Percentiles rank a stretch among this genome's conserved stretches.
Evolutionary conservation across 1,140 invertebrate species (phyloP).

Genomic region (Oncopodura yosiiana): DNA sequence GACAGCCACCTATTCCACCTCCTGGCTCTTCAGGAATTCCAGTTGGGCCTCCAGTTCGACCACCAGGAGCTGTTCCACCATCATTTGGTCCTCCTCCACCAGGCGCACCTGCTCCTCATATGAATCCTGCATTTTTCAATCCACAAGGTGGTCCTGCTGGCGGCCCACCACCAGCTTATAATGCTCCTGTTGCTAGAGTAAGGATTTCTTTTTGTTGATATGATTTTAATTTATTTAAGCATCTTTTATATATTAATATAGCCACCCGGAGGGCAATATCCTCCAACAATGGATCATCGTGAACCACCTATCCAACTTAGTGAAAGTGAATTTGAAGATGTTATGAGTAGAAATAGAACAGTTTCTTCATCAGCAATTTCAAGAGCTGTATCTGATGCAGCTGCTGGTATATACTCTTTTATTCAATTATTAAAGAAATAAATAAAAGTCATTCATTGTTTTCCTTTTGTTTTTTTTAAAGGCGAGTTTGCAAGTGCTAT

Average conservation of each 20-base stretch:
- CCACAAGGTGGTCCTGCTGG: constrained; percentile 57
- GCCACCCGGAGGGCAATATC: constrained; percentile 41
- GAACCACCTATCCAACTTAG: constrained; percentile 59
- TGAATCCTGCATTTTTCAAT: constrained; percentile 92
- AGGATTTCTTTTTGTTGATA: neutral
- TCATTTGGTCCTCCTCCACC: constrained; percentile 48
- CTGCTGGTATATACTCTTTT: constrained; percentile 49
- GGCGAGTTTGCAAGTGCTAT: constrained; percentile 96
- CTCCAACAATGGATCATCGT: constrained; percentile 46
- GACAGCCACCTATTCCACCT: constrained; percentile 48
- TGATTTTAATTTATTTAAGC: neutral
- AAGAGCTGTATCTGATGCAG: constrained; percentile 92
- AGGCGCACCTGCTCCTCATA: constrained; percentile 72
- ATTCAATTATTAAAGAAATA: neutral
- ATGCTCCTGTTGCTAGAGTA: constrained; percentile 8
- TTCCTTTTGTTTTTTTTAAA: constrained; percentile 35
- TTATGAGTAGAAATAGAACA: constrained; percentile 92
- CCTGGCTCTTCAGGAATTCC: constrained; percentile 42
- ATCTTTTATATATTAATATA: neutral
- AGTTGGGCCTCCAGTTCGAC: constrained; percentile 54
- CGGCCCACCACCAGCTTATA: constrained; percentile 44
- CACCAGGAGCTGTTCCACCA: constrained; percentile 56
- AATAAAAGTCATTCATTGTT: neutral
- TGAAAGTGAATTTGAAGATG: constrained; percentile 96
- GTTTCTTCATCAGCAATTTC: constrained; percentile 95